A percentile compares a stretch with the other conserved stretches of the same genome.
Conservation (phyloP, 2,113 vertebrate genomes). For the Archocentrus centrarchus region DNA sequence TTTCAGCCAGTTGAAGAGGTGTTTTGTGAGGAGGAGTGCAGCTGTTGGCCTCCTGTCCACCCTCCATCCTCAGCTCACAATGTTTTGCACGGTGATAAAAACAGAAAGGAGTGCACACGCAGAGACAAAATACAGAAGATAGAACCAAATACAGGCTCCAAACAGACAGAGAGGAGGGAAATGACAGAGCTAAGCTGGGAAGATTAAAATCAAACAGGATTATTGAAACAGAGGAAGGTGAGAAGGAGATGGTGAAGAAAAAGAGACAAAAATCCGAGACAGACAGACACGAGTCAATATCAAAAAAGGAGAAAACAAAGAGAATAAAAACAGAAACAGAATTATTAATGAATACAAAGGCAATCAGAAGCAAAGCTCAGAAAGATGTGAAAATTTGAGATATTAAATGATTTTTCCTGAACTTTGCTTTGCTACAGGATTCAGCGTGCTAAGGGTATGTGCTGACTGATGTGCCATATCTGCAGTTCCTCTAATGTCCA, state of each 20-base stretch:
- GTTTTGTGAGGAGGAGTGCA: conserved; percentile 20
- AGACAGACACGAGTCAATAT: fast-evolving
- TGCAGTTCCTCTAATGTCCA: neutral
- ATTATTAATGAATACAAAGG: neutral
- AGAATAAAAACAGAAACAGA: neutral
- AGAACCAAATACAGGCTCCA: neutral
- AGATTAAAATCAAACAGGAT: conserved; percentile 2
- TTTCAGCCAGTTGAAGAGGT: conserved; percentile 8
- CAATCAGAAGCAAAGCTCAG: neutral
- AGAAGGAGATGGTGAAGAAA: neutral
- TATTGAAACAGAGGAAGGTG: neutral
- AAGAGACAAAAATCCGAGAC: neutral
- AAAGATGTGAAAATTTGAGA: too few species aligned
- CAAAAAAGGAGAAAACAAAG: neutral
- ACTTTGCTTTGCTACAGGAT: too few species aligned
- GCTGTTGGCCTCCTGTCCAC: neutral
- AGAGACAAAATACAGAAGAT: neutral
- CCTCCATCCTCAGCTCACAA: neutral
- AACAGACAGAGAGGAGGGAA: neutral
- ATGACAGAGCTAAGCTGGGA: neutral
- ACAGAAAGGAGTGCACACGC: neutral
- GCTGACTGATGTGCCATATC: too few species aligned
- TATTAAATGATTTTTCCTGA: too few species aligned
- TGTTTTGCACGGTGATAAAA: neutral
- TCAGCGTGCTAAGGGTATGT: too few species aligned